These are phyloP conservation scores for Sarcophaga bullata DNA, from an alignment of 1,140 invertebrate species.

Conservation along the genomic window DNA sequence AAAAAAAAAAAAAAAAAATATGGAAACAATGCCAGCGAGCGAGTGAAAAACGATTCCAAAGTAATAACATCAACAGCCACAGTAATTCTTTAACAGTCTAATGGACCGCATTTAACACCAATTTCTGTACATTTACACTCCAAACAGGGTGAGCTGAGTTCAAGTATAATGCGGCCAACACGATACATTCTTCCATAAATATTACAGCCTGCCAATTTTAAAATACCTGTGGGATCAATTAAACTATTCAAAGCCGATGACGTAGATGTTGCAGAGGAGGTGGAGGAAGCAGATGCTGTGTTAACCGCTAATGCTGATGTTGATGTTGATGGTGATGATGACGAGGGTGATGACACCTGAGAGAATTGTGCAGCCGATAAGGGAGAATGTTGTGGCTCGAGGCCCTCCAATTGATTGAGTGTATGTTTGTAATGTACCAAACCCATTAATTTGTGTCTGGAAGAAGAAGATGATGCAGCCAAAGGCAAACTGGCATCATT, in stretches of 20 bases:
- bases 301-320: slow-evolving; percentile 2
- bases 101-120: slow-evolving; percentile 84
- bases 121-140: slow-evolving; percentile 88
- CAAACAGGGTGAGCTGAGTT: slow-evolving; percentile 83
- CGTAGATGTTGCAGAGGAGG: slow-evolving; percentile 41
- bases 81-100: slow-evolving; percentile 69
- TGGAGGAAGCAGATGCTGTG: background rate
- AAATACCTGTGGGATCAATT: slow-evolving; percentile 65
- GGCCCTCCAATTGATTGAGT: slow-evolving; percentile 56
- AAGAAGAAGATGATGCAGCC: background rate
- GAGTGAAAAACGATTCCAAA: background rate
- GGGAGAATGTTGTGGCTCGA: slow-evolving; percentile 43
- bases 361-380: background rate
- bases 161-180: slow-evolving; percentile 83
- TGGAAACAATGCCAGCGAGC: no score
- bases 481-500: no score
- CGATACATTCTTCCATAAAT: slow-evolving; percentile 92
- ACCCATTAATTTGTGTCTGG: slow-evolving; percentile 42
- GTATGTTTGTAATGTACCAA: slow-evolving; percentile 48
- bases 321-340: background rate
- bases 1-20: no score
- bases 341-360: slow-evolving; percentile 26
- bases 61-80: no score
- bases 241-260: slow-evolving; percentile 44
- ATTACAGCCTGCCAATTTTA: slow-evolving; percentile 89